phyloP scores from a whole-genome alignment of 2,888 invertebrate species.

The Laothoe populi region DNA sequence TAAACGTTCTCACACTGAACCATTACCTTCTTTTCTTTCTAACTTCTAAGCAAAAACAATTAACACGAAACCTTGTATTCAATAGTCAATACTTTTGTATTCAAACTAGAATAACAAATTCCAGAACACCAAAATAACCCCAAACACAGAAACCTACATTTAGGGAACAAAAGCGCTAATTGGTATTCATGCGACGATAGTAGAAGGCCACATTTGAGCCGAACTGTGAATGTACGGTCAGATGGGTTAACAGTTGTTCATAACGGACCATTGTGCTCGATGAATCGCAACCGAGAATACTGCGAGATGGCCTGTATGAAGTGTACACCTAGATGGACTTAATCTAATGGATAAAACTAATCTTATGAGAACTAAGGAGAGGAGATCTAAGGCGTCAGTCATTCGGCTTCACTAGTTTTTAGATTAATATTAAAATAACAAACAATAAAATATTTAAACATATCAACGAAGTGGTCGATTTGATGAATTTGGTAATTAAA shows the following conservation, averaged over 20 bases:
- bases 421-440: too few relatives aligned
- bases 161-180: slow-evolving; percentile 45
- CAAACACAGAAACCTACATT: slow-evolving; percentile 52
- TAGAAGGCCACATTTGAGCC: slow-evolving; percentile 29
- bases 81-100: background rate
- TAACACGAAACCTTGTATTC: background rate
- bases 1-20: background rate
- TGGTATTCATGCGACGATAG: slow-evolving; percentile 36
- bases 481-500: too few relatives aligned
- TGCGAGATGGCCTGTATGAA: background rate
- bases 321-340: too few relatives aligned
- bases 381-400: too few relatives aligned
- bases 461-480: too few relatives aligned
- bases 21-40: background rate
- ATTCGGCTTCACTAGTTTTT: too few relatives aligned
- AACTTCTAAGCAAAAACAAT: background rate
- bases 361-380: too few relatives aligned
- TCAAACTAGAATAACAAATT: background rate
- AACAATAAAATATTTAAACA: too few relatives aligned
- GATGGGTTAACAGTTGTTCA: slow-evolving; percentile 37
- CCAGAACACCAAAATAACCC: slow-evolving; percentile 10
- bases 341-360: too few relatives aligned
- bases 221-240: background rate
- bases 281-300: slow-evolving; percentile 34
- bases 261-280: slow-evolving; percentile 36